Conservation (phyloP, 2,113 vertebrate genomes). For the Macquaria ambigua region DNA sequence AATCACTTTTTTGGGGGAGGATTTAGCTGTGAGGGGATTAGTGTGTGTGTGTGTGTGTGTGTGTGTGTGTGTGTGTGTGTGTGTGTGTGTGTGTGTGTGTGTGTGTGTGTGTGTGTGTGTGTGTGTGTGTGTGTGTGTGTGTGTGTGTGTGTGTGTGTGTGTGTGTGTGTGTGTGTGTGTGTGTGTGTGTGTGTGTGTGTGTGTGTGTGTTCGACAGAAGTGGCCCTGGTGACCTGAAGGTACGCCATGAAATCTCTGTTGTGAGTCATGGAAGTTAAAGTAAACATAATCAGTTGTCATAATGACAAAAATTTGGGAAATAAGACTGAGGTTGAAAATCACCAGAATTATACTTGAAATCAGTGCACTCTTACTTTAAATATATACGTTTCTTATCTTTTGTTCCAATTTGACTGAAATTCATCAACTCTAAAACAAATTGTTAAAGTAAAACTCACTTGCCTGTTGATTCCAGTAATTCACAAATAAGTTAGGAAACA, state of each 20-base stretch:
- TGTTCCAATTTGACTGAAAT: not conserved
- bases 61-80: not conserved
- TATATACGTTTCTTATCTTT: not conserved
- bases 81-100: slow-evolving; percentile 6
- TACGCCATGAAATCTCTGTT: slow-evolving; percentile 25
- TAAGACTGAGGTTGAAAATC: not conserved
- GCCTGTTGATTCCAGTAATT: not conserved
- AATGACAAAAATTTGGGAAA: not conserved
- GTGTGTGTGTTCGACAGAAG: not conserved
- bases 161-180: slow-evolving; percentile 10
- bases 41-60: not conserved
- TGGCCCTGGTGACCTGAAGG: slow-evolving; percentile 4
- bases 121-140: slow-evolving; percentile 17
- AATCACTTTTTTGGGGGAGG: slow-evolving; percentile 57
- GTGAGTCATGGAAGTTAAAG: not conserved
- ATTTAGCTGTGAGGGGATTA: slow-evolving; percentile 50
- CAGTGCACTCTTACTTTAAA: not conserved
- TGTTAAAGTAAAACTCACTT: not conserved
- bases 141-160: slow-evolving; percentile 11
- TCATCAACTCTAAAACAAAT: not conserved
- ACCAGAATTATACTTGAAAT: not conserved
- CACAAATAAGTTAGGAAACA: not conserved
- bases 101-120: slow-evolving; percentile 4
- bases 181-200: slow-evolving; percentile 16
- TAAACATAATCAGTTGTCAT: not conserved